These are phyloP conservation scores for Agrypnia vestita DNA, from an alignment of 1,140 invertebrate species.

Conservation along the genomic window DNA sequence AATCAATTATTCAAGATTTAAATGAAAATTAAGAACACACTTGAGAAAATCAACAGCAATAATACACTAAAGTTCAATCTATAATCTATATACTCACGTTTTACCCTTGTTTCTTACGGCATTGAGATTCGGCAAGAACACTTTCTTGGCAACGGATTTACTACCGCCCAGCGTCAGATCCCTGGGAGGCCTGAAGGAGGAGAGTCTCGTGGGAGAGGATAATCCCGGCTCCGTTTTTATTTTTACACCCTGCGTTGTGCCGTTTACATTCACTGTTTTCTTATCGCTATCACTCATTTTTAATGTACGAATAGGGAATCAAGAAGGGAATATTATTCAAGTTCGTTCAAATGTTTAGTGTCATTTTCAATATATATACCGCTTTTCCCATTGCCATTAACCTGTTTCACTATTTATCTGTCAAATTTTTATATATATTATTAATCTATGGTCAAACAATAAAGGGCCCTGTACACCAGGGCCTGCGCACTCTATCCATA, in stretches of 20 bases:
- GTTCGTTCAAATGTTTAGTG: neutral
- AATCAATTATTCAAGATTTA: too few relatives aligned
- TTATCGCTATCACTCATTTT: constrained; percentile 39
- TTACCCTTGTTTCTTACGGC: constrained; percentile 70
- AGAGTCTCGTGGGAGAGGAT: constrained; percentile 66
- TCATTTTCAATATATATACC: neutral
- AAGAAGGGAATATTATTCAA: too few relatives aligned
- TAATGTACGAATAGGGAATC: neutral
- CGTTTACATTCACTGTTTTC: constrained; percentile 9
- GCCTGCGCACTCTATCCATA: too few relatives aligned
- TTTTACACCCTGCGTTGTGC: constrained; percentile 9
- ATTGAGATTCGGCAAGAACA: constrained; percentile 70
- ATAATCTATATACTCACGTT: constrained; percentile 66
- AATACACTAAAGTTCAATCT: too few relatives aligned
- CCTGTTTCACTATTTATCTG: too few relatives aligned
- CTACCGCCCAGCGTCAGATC: constrained; percentile 72
- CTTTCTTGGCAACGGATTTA: constrained; percentile 68
- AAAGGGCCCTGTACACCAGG: too few relatives aligned
- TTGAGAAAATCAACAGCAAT: too few relatives aligned
- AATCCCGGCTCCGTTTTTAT: constrained; percentile 57
- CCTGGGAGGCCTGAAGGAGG: constrained; percentile 71
- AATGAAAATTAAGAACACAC: too few relatives aligned
- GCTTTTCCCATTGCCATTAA: too few relatives aligned
- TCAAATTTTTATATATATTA: too few relatives aligned
- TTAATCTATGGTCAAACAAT: too few relatives aligned